Evolutionary conservation across 2,113 vertebrate species (phyloP), one percentile per base, ranked within the genome.

Genomic region (Rutilus rutilus): DNA sequence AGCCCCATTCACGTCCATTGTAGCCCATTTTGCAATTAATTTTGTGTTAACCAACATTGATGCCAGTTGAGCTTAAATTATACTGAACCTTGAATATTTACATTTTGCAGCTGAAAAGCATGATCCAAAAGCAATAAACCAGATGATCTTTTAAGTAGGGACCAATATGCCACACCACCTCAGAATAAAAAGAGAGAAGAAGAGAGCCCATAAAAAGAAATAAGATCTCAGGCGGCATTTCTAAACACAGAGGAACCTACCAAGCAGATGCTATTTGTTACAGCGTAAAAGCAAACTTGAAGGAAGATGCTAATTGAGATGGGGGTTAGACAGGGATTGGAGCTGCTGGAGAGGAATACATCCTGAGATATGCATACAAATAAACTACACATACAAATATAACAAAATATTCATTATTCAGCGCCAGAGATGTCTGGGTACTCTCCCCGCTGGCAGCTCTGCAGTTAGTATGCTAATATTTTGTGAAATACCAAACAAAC

Each of bases 351-450:
- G 88, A 90, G 52, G 86, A 92, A 92, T 92, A 89, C 87, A 91
- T 92, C 88, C 88, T 89, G 89, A 89, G 86, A 91, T 92, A 86
- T 92, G 71, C 90, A 92, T 91, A 89, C 75, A 90, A 87, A 91
- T 90, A 82, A 90, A 90, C 89, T 86, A 89, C 77, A 91, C 39
- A 50, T n/a, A 25, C 36, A 45, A 57, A 73, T 21, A 33, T 71
- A 67, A 73, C 47, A 47, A 47, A 69, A 50, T 86, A 79, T 86
- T 80, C 65, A 86, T 81, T 81, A 80, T 71, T 80, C 64, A 69
- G 33, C 30, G 33, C 19, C 60, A 67, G 84, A 39, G 42, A 69
- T 83, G 65, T 83, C 77, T 60, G 27, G n/a, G 52, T 25, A 27
- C n/a, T 71, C 64, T 47, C 65, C 30, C 71, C 7, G 36, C 39